Evolutionary conservation across 1,140 invertebrate genomes (phyloP), one percentile per base, ranked within the genome.

Genomic region (Hyphantria cunea): DNA sequence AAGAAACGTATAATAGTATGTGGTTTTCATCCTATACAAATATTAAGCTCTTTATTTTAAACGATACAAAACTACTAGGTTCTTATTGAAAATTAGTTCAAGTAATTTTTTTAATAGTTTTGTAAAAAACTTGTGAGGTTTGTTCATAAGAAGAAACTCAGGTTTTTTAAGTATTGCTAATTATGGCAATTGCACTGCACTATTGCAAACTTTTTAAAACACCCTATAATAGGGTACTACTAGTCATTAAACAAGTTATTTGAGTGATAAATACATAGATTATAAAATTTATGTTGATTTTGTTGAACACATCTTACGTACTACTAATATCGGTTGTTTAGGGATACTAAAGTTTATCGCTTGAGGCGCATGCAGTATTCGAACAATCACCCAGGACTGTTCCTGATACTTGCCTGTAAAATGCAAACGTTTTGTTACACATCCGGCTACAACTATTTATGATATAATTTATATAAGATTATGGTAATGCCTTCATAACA

Each of bases 361-460:
- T 33, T 14, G 48, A 32, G 5, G 17, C 17, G 17, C 17, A 25
- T 25, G 17, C 17, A 25, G 33, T 39, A 48, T 15, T 49, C 42
- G 32, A 33, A 58, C 42, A 31, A 59, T 42, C 61, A n/a, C 50
- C 55, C 54, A 53, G 50, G 32, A 58, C 44, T 34, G 39, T 51
- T 49, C 41, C 34, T 64, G 50, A 64, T 69, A 60, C 64, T 62
- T 37, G 42, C 15, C 61, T 50, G 47, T 64, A 61, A 64, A 65
- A 70, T 63, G 71, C 70, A 67, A 72, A 72, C 62, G 65, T 53
- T 62, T 61, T 44, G 54, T 12, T 44, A 48, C 42, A 70, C 61
- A 73, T 70, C 71, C 71, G 68, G 71, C 61, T 70, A 14, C 42
- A 61, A 59, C 34, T 62, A 56, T 66, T 62, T n/a, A 34, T 15